Evolutionary conservation across 92 coral and sea anemone genomes (phyloP).

Genomic region (Metridium senile): DNA sequence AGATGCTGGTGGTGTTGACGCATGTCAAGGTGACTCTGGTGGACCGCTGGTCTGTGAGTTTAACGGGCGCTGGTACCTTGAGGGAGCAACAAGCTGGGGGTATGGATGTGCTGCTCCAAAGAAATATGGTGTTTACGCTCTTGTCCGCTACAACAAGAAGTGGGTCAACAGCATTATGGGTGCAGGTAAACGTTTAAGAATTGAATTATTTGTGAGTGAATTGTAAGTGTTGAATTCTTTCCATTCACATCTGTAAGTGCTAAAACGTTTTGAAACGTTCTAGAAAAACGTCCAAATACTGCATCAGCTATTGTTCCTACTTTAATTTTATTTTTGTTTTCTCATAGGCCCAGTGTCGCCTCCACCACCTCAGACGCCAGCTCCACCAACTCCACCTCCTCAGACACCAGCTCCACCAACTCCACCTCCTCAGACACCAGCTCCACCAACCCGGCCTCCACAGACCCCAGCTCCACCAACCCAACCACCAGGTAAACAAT

Average conservation of each 20-base stretch:
- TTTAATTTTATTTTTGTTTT: too few relatives aligned
- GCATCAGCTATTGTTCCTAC: too few relatives aligned
- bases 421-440: background rate
- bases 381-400: too few relatives aligned
- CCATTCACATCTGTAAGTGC: too few relatives aligned
- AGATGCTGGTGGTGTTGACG: slow-evolving; percentile 44
- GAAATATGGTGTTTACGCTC: slow-evolving; percentile 42
- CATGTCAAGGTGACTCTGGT: slow-evolving; percentile 53
- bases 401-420: slow-evolving; percentile 39
- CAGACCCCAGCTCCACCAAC: background rate
- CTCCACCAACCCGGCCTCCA: background rate
- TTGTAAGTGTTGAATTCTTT: too few relatives aligned
- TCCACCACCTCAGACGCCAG: too few relatives aligned
- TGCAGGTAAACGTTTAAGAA: slow-evolving; percentile 6
- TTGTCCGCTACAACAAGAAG: slow-evolving; percentile 14
- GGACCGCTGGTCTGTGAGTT: slow-evolving; percentile 54
- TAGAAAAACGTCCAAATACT: too few relatives aligned
- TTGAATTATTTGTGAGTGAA: too few relatives aligned
- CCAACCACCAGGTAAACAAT: background rate
- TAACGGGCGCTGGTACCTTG: slow-evolving; percentile 44
- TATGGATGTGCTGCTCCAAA: slow-evolving; percentile 37
- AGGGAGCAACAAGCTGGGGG: slow-evolving; percentile 30
- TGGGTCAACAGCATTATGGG: slow-evolving; percentile 23
- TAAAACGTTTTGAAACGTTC: too few relatives aligned
- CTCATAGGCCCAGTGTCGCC: slow-evolving; percentile 34